phyloP scores from a whole-genome alignment of 2,797 vertebrate genomes.

The Gila robusta region DNA sequence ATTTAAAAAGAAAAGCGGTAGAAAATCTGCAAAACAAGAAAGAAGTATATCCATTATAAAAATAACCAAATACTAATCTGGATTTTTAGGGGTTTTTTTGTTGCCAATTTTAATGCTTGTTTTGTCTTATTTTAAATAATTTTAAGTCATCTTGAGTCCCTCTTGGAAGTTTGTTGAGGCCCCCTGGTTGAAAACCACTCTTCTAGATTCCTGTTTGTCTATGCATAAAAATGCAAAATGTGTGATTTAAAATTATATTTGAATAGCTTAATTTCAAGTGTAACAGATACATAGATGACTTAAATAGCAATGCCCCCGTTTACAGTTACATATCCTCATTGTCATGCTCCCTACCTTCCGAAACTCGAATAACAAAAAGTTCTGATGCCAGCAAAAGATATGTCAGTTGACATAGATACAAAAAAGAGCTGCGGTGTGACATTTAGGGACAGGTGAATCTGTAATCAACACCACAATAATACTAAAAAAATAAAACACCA shows the following conservation, averaged over 20 bases:
- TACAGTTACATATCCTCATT: slow-evolving; percentile 1
- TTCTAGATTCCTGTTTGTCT: neutral
- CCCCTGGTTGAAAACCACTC: neutral
- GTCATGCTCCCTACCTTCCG: neutral
- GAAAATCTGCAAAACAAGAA: too few species aligned
- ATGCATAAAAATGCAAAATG: neutral
- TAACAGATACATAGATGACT: neutral
- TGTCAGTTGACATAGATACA: neutral
- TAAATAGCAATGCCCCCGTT: neutral
- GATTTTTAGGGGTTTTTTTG: too few species aligned
- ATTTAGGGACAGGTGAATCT: neutral
- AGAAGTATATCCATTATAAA: too few species aligned
- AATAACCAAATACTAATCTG: too few species aligned
- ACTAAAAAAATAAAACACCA: too few species aligned
- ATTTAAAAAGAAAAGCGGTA: too few species aligned
- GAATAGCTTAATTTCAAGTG: neutral
- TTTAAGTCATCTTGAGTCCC: too few species aligned
- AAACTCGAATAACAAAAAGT: slow-evolving; percentile 14
- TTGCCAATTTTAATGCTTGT: too few species aligned
- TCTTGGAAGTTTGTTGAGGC: neutral
- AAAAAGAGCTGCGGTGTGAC: neutral
- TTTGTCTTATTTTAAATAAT: too few species aligned
- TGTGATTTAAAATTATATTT: neutral
- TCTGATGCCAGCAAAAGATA: slow-evolving; percentile 1
- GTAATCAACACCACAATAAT: neutral